Evolutionary conservation across 2,888 invertebrate genomes (phyloP).

Genomic region (Andrena haemorrhoa): DNA sequence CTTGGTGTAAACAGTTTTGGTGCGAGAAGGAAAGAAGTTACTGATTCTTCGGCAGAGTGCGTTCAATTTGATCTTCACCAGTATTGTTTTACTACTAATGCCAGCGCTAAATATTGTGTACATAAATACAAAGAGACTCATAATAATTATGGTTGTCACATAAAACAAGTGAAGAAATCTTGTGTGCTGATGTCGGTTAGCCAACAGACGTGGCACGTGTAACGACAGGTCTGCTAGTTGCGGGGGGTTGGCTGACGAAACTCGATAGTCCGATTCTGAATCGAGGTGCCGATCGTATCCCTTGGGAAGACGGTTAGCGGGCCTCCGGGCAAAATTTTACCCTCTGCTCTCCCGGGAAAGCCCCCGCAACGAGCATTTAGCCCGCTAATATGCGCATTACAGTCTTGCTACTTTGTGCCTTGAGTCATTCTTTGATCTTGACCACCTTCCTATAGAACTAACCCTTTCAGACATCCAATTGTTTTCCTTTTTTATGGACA

Average conservation of each 20-base stretch:
- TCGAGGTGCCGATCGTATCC: conserved; percentile 59
- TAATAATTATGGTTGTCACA: no score
- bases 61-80: no score
- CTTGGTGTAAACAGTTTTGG: no score
- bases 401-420: conserved; percentile 45
- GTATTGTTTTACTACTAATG: no score
- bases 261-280: conserved; percentile 58
- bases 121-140: no score
- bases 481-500: neutral
- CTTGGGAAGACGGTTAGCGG: conserved; percentile 78
- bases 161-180: no score
- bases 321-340: conserved; percentile 75
- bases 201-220: no score
- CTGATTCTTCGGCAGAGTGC: no score
- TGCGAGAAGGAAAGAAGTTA: no score
- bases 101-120: no score
- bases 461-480: conserved; percentile 20
- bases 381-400: conserved; percentile 78
- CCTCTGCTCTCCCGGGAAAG: conserved; percentile 74
- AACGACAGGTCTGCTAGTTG: conserved; percentile 74
- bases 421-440: conserved; percentile 53
- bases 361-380: conserved; percentile 76
- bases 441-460: conserved; percentile 2
- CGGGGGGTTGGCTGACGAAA: conserved; percentile 70
- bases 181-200: no score